Base-by-base conservation (phyloP, 2,888 invertebrate species). In the Protophormia terraenovae region DNA sequence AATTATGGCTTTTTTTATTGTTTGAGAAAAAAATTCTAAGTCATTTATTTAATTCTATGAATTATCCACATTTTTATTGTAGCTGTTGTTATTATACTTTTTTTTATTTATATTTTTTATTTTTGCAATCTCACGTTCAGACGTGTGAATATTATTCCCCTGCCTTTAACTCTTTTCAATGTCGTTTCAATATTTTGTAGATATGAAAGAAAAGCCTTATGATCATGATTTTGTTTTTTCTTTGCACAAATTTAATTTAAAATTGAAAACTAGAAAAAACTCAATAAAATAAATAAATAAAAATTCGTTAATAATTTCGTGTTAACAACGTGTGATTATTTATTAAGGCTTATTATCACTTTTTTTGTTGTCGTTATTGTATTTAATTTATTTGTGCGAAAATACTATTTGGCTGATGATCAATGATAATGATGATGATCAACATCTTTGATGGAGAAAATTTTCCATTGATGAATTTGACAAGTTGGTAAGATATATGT, bases 381-480 rank as follows among this genome's bases (percentile, higher is more conserved):
- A 27, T 50, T 64, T 71, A 41, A 41, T 55, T 64, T 45, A 64
- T 64, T 53, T 45, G 24, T 72, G 27, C 7, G 35, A 78, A 69
- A n/a, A 38, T 60, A 27, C 3, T 66, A 16, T 14, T 55, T 55
- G 14, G 53, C 14, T 69, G 69, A 24, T 80, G 32, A 80, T 69
- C 29, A 3, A 12, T 7, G 41, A 41, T 41, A 71, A n/a, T 41
- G 53, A 50, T 66, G 71, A 27, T 58, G 66, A 82, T 84, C 66
- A 45, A 73, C 45, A 27, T 29, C n/a, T 29, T 58, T 62, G 69
- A 24, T 22, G 64, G 76, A 29, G 47, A 35, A 55, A 89, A 87
- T 86, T 88, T 88, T 89, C 88, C 88, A 88, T 88, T 88, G 84
- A 87, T 87, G 45, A 84, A 84, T 81, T 86, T 82, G 55, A 75